Percentiles rank a stretch among this genome's conserved stretches.
Conservation (phyloP, 2,113 vertebrate species). For the Empidonax alnorum region DNA sequence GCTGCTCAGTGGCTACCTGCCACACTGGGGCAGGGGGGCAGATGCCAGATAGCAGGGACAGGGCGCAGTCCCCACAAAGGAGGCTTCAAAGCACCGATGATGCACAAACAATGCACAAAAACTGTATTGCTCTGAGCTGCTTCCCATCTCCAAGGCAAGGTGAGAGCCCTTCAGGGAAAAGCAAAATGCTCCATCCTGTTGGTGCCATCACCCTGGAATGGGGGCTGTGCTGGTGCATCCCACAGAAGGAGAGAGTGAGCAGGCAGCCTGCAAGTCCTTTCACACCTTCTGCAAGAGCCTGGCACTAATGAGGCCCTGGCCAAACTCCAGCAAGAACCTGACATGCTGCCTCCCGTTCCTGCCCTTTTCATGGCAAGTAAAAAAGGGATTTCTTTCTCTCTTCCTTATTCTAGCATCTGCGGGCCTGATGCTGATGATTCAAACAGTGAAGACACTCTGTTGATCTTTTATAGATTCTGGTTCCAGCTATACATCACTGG, state of each 20-base stretch:
- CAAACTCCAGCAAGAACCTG: not conserved
- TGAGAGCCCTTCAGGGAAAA: not conserved
- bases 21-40: accelerated
- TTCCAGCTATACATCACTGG: not conserved
- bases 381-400: not conserved
- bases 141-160: not conserved
- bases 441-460: not conserved
- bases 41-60: not conserved
- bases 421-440: not conserved
- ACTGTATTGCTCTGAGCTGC: not conserved
- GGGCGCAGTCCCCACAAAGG: not conserved
- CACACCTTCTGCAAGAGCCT: not conserved
- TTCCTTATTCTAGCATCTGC: not conserved
- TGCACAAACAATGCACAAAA: not conserved
- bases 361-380: not conserved
- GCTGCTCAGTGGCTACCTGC: not conserved
- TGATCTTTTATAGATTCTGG: not conserved
- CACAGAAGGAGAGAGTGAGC: not conserved
- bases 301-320: accelerated
- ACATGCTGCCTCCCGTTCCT: not conserved
- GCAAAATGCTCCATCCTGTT: not conserved
- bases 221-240: not conserved
- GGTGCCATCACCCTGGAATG: not conserved
- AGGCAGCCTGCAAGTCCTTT: not conserved
- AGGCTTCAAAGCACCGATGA: not conserved